phyloP scores from a whole-genome alignment of 23 tunicate species.

The Styela clava region DNA sequence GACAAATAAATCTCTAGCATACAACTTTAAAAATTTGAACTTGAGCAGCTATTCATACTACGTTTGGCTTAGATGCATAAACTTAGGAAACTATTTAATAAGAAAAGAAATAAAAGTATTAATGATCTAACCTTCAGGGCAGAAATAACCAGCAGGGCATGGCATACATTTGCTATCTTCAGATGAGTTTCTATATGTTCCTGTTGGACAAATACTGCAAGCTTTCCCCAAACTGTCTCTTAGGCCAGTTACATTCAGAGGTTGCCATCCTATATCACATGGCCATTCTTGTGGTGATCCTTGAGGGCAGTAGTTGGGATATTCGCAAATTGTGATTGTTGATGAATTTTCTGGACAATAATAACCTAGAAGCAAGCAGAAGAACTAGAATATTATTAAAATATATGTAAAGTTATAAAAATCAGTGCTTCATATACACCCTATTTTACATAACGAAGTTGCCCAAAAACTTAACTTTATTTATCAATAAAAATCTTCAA shows the following conservation, averaged over 20 bases:
- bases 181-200: constrained; percentile 81
- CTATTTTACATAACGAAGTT: too few relatives aligned
- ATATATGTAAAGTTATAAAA: too few relatives aligned
- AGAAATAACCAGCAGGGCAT: constrained; percentile 97
- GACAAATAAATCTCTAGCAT: too few relatives aligned
- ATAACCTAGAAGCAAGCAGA: constrained; percentile 26
- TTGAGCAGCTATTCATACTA: too few relatives aligned
- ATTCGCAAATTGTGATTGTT: constrained; percentile 44
- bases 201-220: constrained; percentile 90
- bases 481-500: too few relatives aligned
- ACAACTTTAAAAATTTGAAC: too few relatives aligned
- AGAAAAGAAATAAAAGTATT: too few relatives aligned
- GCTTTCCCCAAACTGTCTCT: constrained; percentile 49
- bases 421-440: too few relatives aligned
- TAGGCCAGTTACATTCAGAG: constrained; percentile 82
- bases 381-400: too few relatives aligned
- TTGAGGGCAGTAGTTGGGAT: constrained; percentile 94
- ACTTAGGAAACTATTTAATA: too few relatives aligned
- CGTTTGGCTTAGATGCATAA: too few relatives aligned
- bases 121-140: constrained; percentile 99
- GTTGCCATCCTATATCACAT: constrained; percentile 91
- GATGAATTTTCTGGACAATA: constrained; percentile 36
- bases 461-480: too few relatives aligned
- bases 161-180: constrained; percentile 77
- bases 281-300: constrained; percentile 63